Evolutionary conservation across 2,113 vertebrate species (phyloP).

Genomic region (Dasyornis broadbenti): DNA sequence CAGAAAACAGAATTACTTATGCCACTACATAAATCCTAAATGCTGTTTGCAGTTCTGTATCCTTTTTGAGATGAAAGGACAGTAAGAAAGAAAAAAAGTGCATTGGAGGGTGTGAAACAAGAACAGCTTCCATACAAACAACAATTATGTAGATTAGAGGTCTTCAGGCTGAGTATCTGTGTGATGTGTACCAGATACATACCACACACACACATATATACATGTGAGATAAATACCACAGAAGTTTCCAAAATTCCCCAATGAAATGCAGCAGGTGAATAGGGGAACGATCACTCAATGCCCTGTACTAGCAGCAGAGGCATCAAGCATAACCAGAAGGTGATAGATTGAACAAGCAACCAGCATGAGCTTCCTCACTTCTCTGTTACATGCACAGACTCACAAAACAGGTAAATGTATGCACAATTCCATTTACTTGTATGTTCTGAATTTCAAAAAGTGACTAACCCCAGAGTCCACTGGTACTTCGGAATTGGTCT

Average conservation of each 20-base stretch:
- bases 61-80: neutral
- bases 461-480: neutral
- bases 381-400: fast-evolving
- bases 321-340: neutral
- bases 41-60: neutral
- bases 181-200: neutral
- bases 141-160: neutral
- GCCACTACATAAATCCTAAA: neutral
- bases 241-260: neutral
- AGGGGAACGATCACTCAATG: neutral
- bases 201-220: neutral
- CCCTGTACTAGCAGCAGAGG: neutral
- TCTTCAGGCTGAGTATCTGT: neutral
- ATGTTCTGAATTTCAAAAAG: neutral
- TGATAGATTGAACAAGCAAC: neutral
- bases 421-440: neutral
- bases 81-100: neutral
- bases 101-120: neutral
- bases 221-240: neutral
- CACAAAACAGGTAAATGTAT: neutral
- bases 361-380: neutral
- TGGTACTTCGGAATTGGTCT: neutral
- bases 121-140: neutral
- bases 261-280: neutral
- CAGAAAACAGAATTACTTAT: neutral